These are phyloP conservation scores for Epinephelus malabaricus DNA, from an alignment of 2,797 vertebrate species.

Conservation along the genomic window DNA sequence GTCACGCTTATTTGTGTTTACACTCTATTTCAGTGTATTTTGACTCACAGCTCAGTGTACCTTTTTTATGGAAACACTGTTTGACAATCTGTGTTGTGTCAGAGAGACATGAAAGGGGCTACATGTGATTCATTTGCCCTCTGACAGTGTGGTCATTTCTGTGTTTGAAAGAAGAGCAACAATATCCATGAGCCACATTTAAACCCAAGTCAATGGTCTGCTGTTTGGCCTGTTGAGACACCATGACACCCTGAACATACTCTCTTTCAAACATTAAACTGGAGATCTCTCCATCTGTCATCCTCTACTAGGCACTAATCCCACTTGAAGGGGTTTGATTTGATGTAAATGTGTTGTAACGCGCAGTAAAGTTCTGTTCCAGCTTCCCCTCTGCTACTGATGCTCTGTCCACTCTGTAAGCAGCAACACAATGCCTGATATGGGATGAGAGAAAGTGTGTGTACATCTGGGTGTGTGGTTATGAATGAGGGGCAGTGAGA, in stretches of 20 bases:
- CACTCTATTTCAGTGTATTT: not conserved
- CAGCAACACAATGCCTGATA: conserved; percentile 51
- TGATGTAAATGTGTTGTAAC: conserved; percentile 49
- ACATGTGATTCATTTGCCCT: conserved; percentile 4
- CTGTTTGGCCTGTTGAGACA: conserved; percentile 19
- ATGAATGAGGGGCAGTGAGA: conserved; percentile 45
- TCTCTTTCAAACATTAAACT: conserved; percentile 25
- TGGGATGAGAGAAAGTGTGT: conserved; percentile 33
- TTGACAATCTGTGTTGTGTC: not conserved
- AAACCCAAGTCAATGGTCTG: conserved; percentile 10
- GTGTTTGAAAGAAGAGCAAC: conserved; percentile 9
- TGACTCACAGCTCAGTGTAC: not conserved
- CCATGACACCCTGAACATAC: not conserved
- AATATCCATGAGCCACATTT: conserved; percentile 12
- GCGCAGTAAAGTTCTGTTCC: conserved; percentile 13
- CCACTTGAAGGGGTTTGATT: conserved; percentile 38
- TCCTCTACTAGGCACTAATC: conserved; percentile 15
- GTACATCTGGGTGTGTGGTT: conserved; percentile 31
- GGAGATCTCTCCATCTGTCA: conserved; percentile 10
- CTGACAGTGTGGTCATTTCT: not conserved
- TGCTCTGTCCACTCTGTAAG: conserved; percentile 18
- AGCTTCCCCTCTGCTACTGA: conserved; percentile 40
- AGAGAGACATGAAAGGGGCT: conserved; percentile 6
- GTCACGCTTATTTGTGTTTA: not conserved
- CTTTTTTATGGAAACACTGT: not conserved